These are phyloP conservation scores for Pithys albifrons DNA, from an alignment of 2,113 vertebrate genomes.

Conservation along the genomic window DNA sequence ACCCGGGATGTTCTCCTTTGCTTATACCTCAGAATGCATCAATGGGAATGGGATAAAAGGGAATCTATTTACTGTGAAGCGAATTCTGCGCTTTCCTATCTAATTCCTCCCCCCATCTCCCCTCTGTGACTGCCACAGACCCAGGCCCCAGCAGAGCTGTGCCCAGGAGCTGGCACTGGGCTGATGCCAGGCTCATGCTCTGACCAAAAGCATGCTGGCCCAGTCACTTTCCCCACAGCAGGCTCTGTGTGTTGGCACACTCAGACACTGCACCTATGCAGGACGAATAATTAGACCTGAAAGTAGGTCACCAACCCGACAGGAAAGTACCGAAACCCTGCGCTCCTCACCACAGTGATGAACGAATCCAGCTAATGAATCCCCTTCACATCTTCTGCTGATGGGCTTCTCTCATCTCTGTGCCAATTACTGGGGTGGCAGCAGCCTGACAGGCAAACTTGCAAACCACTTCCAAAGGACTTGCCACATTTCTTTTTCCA, in stretches of 20 bases:
- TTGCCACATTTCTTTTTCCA: background rate
- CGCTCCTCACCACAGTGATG: background rate
- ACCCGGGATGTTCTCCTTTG: background rate
- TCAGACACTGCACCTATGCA: background rate
- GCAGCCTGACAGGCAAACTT: background rate
- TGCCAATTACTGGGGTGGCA: background rate
- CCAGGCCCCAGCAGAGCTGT: background rate
- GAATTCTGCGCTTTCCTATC: background rate
- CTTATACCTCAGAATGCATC: background rate
- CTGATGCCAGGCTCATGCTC: background rate
- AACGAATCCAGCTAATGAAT: background rate
- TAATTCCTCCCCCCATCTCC: background rate
- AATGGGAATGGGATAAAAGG: background rate
- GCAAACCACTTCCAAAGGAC: background rate
- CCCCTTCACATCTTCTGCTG: background rate
- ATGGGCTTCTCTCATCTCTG: background rate
- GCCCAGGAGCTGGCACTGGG: fast-evolving
- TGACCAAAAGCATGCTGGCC: background rate
- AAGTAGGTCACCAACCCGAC: constrained; percentile 23
- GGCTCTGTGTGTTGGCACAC: background rate
- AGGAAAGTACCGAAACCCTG: constrained; percentile 27
- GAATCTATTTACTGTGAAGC: background rate
- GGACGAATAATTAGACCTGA: background rate
- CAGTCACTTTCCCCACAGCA: background rate
- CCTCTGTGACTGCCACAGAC: fast-evolving